Base-by-base conservation (phyloP, 1,140 invertebrate genomes). In the Drosophila kohkoa region DNA sequence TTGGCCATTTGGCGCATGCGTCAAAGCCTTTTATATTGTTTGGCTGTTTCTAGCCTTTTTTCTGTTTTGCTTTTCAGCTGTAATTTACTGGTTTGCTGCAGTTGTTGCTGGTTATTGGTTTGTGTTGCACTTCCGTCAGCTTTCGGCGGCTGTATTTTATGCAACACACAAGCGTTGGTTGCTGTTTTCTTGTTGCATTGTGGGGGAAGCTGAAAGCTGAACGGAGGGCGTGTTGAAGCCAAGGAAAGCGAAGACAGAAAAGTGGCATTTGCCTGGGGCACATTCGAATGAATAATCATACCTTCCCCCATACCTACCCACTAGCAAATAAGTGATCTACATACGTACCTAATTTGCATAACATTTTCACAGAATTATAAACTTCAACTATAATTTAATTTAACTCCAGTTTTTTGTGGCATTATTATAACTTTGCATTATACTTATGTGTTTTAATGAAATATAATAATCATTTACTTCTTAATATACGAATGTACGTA, bases 1-100 rank as follows among this genome's bases (percentile, higher is more conserved):
- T 86, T 88, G 66, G 52, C 76, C 45, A 82, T 79, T 82, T 87
- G 83, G 74, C 79, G 79, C 82, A 86, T 82, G 82, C 82, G 82
- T 79, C 76, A 70, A 73, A 65, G 81, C 48, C 57, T 69, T 65
- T 75, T 45, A 60, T 48, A 43, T 72, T 66, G 28, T 62, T 63
- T 43, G 35, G 20, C 30, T 20, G 67, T 57, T 68, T 25, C 20
- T 65, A 38, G 35, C 35, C 2, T 10, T 38, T 38, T 38, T 10
- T 10, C 35, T 20, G 32, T 43, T 41, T 65, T 28, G 15, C 7
- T 45, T 28, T 45, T 64, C 7, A 32, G 30, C 30, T 32, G 30
- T 32, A 32, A 32, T 8, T 32, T 32, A 32, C 48, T 28, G 52
- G 20, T 35, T 41, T 20, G 28, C 66, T 16, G 49, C 8, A 25